Evolutionary conservation across 2,797 vertebrate species (phyloP), one percentile per base, ranked within the genome.

Genomic region (Acrossocheilus wenchowensis): DNA sequence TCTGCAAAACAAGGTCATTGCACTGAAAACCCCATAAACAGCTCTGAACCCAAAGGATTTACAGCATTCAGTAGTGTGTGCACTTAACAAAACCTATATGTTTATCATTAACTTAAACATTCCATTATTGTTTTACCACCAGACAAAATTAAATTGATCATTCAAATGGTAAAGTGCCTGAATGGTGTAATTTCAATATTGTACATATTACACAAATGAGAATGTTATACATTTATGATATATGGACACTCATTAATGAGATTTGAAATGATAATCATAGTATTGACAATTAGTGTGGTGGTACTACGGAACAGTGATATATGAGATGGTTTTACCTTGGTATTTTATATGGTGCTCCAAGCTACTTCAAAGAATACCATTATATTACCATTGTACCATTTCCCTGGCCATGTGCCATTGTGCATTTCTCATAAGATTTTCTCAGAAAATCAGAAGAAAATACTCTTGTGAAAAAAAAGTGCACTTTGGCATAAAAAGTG

Each of bases 241-340:
- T 80, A 64, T 72, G 21, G 15, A 73, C 41, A 81, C 43, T 48
- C 34, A 69, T 84, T 87, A 81, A 81, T 93, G 90, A 91, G 86
- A 91, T 91, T 79, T 89, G 89, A 93, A 94, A 93, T 92, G 75
- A 87, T 90, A 89, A 92, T 91, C 88, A 90, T 36, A 75, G 81
- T 57, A 87, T 89, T 43, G 10, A 72, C 39, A 11, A 23, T 43
- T 41, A 45, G 6, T 45, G 54, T 57, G 6, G 21, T 57, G 19
- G 54, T 57, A 23, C 7, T 57, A 57, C 23, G 54, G 7, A 57
- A 57, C 6, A 57, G 54, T 23, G 7, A 57, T 57, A 23, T 21
- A 57, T 8, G 6, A 57, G 1, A 57, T 57, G 54, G 19, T 9
- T 57, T 57, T 50, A 50, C 48, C 48, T 50, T 50, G 12, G 48